Evolutionary conservation across 2,113 vertebrate genomes (phyloP), one percentile per base, ranked within the genome.

Genomic region (Sapajus apella): DNA sequence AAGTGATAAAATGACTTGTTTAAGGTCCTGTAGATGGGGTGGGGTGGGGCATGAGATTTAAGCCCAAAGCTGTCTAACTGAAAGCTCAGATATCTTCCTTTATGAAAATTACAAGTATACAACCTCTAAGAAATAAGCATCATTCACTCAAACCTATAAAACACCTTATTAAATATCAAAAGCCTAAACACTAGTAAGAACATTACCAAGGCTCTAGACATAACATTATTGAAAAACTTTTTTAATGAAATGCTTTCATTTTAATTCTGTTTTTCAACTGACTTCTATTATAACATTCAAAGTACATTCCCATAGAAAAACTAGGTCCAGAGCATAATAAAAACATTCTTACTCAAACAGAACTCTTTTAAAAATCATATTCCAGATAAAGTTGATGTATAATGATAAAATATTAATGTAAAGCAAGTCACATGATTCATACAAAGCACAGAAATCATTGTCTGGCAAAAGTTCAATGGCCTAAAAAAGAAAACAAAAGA

Each of bases 351-450:
- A 87, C 55, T 90, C 92, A 97, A 70, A 91, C 30, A 96, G 75
- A 91, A 90, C 73, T 96, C 87, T 97, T 93, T 66, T 77, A 95
- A 97, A 94, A 90, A 95, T 90, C 75, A 93, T 90, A 64, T 40
- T 87, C 84, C 80, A 91, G 90, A 95, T 95, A 81, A 94, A 96
- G 50, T 91, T 87, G 94, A 95, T 92, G 45, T 37, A 47, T 64
- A 92, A 66, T 73, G 40, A 95, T 84, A 95, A 97, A 96, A 96
- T 81, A 95, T 90, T 96, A 83, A 97, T 82, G n/a, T 45, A 58
- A 84, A 92, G 8, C 11, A 66, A 92, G 56, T 47, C 47, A 79
- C 58, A 55, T 37, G 75, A 77, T 84, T 84, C 90, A 84, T 79
- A 81, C 43, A 66, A 79, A 81, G 58, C 93, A 37, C 20, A 82